Conservation (phyloP, 1,140 invertebrate genomes). For the Armadillidium nasatum region DNA sequence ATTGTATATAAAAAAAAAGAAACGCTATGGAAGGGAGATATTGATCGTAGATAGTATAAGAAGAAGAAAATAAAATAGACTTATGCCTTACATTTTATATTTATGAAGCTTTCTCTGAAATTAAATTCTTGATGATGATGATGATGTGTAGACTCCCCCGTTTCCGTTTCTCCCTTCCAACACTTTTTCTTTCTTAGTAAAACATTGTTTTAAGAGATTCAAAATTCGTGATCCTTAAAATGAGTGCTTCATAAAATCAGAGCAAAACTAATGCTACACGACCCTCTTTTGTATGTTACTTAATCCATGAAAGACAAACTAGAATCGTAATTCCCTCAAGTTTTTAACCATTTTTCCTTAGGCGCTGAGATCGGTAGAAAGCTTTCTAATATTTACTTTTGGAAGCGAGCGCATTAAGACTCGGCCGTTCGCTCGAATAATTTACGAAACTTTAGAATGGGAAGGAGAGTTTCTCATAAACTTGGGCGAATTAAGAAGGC, state of each 20-base stretch:
- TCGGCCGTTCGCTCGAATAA: constrained; percentile 9
- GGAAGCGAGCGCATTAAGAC: constrained; percentile 2
- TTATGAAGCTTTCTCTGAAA: constrained; percentile 8
- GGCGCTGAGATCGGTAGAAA: constrained; percentile 1
- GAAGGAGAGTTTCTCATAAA: constrained; percentile 7
- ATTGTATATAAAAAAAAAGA: not conserved
- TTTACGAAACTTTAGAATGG: constrained; percentile 13
- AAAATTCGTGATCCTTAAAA: constrained; percentile 6
- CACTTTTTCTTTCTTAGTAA: not conserved
- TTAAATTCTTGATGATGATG: not conserved
- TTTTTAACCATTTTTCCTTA: constrained; percentile 9
- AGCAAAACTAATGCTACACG: constrained; percentile 5
- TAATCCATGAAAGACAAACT: constrained; percentile 13
- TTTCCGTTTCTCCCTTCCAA: not conserved
- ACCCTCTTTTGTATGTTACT: constrained; percentile 7
- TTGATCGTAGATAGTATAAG: not conserved
- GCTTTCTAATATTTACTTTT: constrained; percentile 11
- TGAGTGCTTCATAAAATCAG: constrained; percentile 4
- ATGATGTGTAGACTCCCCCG: not conserved
- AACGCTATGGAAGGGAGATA: not conserved
- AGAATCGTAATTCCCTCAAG: constrained; percentile 9
- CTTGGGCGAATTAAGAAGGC: constrained; percentile 8
- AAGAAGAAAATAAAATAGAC: not conserved
- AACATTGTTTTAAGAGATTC: not conserved
- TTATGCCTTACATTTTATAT: not conserved